Evolutionary conservation across 2,113 vertebrate species (phyloP), one percentile per base, ranked within the genome.

Genomic region (Pomatostomus ruficeps): DNA sequence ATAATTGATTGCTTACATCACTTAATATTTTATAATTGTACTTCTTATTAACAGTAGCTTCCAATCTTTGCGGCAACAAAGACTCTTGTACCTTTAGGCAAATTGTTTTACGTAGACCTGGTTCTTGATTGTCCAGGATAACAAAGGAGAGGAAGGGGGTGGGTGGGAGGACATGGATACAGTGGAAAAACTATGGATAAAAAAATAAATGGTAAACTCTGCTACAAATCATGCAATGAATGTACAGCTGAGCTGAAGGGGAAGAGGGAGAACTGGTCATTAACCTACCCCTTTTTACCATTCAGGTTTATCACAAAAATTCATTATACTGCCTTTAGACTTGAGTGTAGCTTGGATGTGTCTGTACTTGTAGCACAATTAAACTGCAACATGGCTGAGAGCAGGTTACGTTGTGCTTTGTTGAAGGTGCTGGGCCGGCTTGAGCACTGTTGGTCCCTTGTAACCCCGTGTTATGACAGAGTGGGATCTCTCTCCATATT

Each of bases 1-100:
- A 83, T 96, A 91, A 95, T 92, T 94, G 95, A 91, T 97, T 91
- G 95, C 93, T 92, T 85, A 85, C 67, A 54, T 97, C 85, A 94
- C 46, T 92, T 93, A n/a, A 54, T 52, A 46, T 94, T 94, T 90
- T 95, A 83, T 93, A 96, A 97, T 96, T 77, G 35, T 78, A 36
- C 93, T 96, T 94, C 58, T 82, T 96, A 42, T 40, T 68, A 95
- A 54, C 17, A 29, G 65, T 52, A 88, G 52, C 38, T 89, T 85
- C 36, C 35, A 91, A 79, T 74, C 6, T 38, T 89, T 87, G 35
- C 71, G 63, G 72, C 68, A 91, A 29, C 43, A 51, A 65, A 85
- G 31, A 12, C 67, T 95, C 43, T 70, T 61, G 28, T 88, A 62
- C 88, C 93, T 85, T 55, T 33, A 85, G 95, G 94, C 75, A 80